Conservation (phyloP, 2,113 vertebrate genomes). For the Laticauda colubrina region DNA sequence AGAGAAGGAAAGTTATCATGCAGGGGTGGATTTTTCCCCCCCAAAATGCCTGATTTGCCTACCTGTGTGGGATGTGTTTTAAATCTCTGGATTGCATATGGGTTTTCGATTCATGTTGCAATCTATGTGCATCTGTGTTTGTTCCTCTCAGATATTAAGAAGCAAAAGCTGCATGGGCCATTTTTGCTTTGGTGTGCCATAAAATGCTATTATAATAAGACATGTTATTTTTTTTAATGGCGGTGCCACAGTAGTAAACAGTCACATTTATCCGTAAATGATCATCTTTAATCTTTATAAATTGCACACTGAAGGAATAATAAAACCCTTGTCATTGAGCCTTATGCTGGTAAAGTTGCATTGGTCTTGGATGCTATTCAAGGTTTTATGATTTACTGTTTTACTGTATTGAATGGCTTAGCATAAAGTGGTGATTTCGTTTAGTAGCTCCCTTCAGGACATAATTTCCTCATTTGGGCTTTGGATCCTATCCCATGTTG, state of each 20-base stretch:
- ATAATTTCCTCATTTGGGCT: neutral
- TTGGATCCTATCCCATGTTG: neutral
- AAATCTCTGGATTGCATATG: neutral
- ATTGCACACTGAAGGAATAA: conserved; percentile 41
- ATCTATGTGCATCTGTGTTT: neutral
- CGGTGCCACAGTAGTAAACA: conserved; percentile 39
- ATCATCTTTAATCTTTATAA: conserved; percentile 60
- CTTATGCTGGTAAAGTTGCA: conserved; percentile 54
- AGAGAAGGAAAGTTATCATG: conserved; percentile 33
- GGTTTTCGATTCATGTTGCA: neutral
- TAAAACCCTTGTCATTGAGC: conserved; percentile 33
- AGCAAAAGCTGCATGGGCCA: conserved; percentile 42
- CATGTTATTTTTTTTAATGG: conserved; percentile 50
- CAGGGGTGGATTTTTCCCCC: neutral
- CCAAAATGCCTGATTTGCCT: neutral
- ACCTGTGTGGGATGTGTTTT: neutral
- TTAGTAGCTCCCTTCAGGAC: neutral
- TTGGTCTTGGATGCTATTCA: conserved; percentile 18
- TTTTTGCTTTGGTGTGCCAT: conserved; percentile 40
- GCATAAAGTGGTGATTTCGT: neutral
- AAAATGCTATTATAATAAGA: conserved; percentile 49
- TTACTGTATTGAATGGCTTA: conserved; percentile 30
- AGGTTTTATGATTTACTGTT: conserved; percentile 1
- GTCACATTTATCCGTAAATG: conserved; percentile 56
- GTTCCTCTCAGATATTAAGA: conserved; percentile 29